These are phyloP conservation scores for Rhinolophus ferrumequinum DNA, from an alignment of 2,113 vertebrate species.

Conservation along the genomic window DNA sequence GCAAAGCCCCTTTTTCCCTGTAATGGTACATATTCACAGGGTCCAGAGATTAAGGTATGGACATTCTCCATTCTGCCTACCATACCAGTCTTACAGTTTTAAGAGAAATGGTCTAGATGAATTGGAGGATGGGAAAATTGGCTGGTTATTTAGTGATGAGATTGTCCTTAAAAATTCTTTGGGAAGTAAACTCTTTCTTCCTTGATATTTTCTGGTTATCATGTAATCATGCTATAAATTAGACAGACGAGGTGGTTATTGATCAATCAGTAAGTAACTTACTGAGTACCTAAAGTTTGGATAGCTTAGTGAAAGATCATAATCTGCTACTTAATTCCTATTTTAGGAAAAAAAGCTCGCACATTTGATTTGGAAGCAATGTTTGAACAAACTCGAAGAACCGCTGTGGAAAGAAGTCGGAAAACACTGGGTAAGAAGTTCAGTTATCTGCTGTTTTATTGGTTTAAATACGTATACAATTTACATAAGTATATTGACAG, in stretches of 20 bases:
- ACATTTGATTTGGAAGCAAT: slow-evolving; percentile 97
- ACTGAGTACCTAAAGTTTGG: neutral
- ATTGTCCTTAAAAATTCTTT: neutral
- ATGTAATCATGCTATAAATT: neutral
- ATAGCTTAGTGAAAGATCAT: neutral
- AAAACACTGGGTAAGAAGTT: slow-evolving; percentile 88
- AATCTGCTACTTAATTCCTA: neutral
- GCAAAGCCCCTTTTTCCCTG: neutral
- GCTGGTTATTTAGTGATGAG: neutral
- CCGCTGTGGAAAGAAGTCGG: slow-evolving; percentile 95
- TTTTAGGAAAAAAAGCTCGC: slow-evolving; percentile 95
- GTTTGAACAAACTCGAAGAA: slow-evolving; percentile 97
- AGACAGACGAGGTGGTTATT: neutral
- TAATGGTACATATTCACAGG: neutral
- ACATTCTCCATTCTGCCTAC: neutral
- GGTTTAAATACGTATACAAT: neutral
- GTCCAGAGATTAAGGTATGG: neutral
- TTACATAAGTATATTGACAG: neutral
- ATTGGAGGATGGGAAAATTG: neutral
- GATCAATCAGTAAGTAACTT: neutral
- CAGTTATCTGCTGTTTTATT: rapidly evolving
- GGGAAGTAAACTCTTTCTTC: neutral
- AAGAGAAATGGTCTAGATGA: neutral
- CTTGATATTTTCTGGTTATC: slow-evolving; percentile 2
- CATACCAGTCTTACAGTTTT: neutral